Evolutionary conservation across 2,797 vertebrate genomes (phyloP).

Genomic region (Betta splendens): DNA sequence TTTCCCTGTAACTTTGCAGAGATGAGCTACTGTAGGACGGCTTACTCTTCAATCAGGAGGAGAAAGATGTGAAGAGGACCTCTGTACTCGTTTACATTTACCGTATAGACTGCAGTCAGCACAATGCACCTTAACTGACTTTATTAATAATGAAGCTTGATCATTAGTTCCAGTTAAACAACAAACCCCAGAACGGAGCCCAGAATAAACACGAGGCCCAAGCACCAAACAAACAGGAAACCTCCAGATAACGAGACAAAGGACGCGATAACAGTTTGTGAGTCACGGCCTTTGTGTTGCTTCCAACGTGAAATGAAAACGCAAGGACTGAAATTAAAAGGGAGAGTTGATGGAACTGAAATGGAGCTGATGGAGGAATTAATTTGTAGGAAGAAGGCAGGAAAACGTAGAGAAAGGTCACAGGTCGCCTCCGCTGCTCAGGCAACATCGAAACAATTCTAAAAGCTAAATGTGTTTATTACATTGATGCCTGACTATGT

Average conservation of each 20-base stretch:
- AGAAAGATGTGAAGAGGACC: too few relatives aligned
- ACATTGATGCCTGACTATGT: too few relatives aligned
- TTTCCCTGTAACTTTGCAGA: background rate
- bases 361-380: background rate
- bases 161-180: conserved; percentile 1
- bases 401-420: background rate
- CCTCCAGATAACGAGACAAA: background rate
- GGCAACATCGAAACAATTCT: too few relatives aligned
- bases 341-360: conserved; percentile 3
- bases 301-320: background rate
- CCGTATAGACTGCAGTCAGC: too few relatives aligned
- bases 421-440: too few relatives aligned
- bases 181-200: background rate
- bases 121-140: too few relatives aligned
- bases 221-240: conserved; percentile 3
- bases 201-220: background rate
- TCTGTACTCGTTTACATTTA: too few relatives aligned
- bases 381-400: background rate
- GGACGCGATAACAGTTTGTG: background rate
- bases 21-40: background rate
- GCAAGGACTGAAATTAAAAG: background rate
- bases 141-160: background rate
- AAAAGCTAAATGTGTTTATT: too few relatives aligned
- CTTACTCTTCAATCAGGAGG: background rate
- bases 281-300: background rate